Evolutionary conservation across 2,113 vertebrate species (phyloP).

Genomic region (rat (Rattus norvegicus)): GRCr8 NC_086023.1:104879001-104879500

Average conservation of each 20-base stretch:
- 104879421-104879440: neutral
- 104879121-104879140: neutral
- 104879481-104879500: neutral
- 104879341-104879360: neutral
- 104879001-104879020: neutral
- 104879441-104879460: neutral
- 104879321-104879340: neutral
- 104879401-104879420: neutral
- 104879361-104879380: neutral
- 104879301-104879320: no score
- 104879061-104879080: neutral
- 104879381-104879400: neutral
- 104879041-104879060: neutral
- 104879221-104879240: neutral
- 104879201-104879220: neutral
- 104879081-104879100: neutral
- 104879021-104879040: neutral
- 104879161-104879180: neutral
- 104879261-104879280: neutral
- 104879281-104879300: no score
- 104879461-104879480: neutral
- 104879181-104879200: slow-evolving; percentile 3
- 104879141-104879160: neutral
- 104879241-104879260: neutral
- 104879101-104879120: neutral